Percentiles rank a stretch among this genome's conserved stretches.
These are phyloP conservation scores for Perizoma flavofasciatum DNA, from an alignment of 2,888 invertebrate species.

Conservation along the genomic window DNA sequence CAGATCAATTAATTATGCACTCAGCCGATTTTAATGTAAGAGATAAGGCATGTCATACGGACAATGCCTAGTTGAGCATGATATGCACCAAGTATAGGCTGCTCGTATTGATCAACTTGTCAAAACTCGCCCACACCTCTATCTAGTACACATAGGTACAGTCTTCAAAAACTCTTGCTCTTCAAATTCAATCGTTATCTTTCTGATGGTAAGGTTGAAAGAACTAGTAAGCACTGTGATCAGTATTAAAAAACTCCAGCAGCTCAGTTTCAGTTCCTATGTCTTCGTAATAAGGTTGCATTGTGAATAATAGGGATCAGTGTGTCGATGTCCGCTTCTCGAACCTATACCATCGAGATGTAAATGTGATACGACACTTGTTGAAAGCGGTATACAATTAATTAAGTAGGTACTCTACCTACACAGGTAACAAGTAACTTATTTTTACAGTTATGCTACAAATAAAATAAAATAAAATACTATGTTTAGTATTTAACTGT, in stretches of 20 bases:
- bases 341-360: conserved; percentile 54
- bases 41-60: conserved; percentile 37
- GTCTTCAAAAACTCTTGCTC: conserved; percentile 4
- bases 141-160: conserved; percentile 7
- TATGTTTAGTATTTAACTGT: too few relatives aligned
- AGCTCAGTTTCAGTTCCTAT: conserved; percentile 16
- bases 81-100: conserved; percentile 53
- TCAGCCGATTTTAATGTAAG: conserved; percentile 16
- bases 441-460: conserved; percentile 9
- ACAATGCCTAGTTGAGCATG: conserved; percentile 51
- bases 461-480: too few relatives aligned
- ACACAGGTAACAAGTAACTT: conserved; percentile 7
- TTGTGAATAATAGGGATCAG: neutral
- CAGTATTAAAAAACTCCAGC: neutral
- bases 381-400: conserved; percentile 43
- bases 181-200: conserved; percentile 20
- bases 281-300: conserved; percentile 12
- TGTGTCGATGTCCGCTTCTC: conserved; percentile 43
- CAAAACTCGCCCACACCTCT: conserved; percentile 49
- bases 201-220: conserved; percentile 15
- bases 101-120: conserved; percentile 59
- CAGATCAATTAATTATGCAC: conserved; percentile 18
- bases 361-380: conserved; percentile 21
- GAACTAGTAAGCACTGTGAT: neutral
- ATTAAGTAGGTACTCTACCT: conserved; percentile 9